Percentiles rank a stretch among this genome's conserved stretches.
Conservation (phyloP, 2,888 invertebrate species). For the Beris chalybata region DNA sequence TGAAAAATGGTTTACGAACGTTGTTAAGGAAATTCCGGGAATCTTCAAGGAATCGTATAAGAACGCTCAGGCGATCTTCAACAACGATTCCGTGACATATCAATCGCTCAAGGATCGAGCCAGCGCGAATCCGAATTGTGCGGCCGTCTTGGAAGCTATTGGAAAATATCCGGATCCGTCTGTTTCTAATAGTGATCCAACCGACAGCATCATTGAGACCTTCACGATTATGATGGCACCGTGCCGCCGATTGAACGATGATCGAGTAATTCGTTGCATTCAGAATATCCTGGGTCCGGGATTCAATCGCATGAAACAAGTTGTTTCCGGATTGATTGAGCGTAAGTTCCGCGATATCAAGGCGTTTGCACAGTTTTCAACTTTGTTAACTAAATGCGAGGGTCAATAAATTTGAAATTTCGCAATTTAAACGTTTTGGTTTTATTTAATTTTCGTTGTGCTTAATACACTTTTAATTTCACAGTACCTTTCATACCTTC, state of each 20-base stretch:
- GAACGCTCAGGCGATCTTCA: not conserved
- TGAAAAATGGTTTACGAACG: slow-evolving; percentile 2
- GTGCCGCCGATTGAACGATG: slow-evolving; percentile 1
- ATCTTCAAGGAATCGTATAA: not conserved
- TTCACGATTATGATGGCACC: slow-evolving; percentile 12
- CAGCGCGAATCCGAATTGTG: not conserved
- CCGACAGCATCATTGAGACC: not conserved
- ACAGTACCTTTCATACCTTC: no score
- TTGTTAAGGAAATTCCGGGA: not conserved
- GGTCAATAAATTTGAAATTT: not conserved
- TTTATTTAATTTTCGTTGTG: no score
- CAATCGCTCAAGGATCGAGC: slow-evolving; percentile 10
- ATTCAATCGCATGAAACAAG: not conserved
- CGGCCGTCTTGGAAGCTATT: not conserved
- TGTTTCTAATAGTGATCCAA: not conserved
- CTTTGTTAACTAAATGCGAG: slow-evolving; percentile 10
- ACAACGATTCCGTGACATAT: not conserved
- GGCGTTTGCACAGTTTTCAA: not conserved
- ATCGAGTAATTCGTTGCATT: not conserved
- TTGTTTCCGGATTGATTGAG: not conserved
- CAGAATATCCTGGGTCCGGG: not conserved
- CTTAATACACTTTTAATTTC: no score
- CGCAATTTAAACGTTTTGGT: no score
- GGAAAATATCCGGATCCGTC: not conserved
- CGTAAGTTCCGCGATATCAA: slow-evolving; percentile 10